These are phyloP conservation scores for Tribolium castaneum DNA, from an alignment of 1,140 invertebrate species.

Conservation along the genomic window DNA sequence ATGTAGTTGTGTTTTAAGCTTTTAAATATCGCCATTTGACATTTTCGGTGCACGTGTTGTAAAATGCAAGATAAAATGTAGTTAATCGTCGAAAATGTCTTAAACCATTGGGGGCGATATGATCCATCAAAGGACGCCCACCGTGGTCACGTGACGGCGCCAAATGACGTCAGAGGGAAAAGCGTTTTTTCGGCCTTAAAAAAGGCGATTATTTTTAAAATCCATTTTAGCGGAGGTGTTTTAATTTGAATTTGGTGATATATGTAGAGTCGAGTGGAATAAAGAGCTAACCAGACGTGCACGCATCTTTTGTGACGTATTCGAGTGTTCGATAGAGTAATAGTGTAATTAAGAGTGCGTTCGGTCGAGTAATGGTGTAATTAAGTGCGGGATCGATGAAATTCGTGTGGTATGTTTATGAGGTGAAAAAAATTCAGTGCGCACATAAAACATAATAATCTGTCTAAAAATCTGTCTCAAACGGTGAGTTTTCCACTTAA, in stretches of 20 bases:
- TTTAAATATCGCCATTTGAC: too few relatives aligned
- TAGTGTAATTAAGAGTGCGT: too few relatives aligned
- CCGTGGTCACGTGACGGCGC: not conserved
- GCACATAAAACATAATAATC: constrained; percentile 27
- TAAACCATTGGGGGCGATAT: not conserved
- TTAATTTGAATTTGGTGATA: not conserved
- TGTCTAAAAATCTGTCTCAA: constrained; percentile 32
- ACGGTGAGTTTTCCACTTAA: constrained; percentile 52
- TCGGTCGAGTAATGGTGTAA: too few relatives aligned
- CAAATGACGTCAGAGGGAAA: not conserved
- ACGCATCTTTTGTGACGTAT: not conserved
- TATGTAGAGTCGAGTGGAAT: not conserved
- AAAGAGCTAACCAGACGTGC: not conserved
- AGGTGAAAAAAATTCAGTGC: not conserved
- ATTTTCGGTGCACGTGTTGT: too few relatives aligned
- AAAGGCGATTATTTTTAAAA: not conserved
- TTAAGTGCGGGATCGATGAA: not conserved
- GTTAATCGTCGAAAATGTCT: too few relatives aligned
- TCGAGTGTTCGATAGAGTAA: too few relatives aligned
- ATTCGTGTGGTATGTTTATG: not conserved
- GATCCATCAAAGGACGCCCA: not conserved
- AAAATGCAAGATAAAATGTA: too few relatives aligned
- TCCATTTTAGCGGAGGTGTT: not conserved
- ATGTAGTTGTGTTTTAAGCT: too few relatives aligned
- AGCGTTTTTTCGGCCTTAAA: not conserved